Evolutionary conservation across 2,797 vertebrate species (phyloP), one percentile per base, ranked within the genome.

Genomic region (Rallus crepitans): DNA sequence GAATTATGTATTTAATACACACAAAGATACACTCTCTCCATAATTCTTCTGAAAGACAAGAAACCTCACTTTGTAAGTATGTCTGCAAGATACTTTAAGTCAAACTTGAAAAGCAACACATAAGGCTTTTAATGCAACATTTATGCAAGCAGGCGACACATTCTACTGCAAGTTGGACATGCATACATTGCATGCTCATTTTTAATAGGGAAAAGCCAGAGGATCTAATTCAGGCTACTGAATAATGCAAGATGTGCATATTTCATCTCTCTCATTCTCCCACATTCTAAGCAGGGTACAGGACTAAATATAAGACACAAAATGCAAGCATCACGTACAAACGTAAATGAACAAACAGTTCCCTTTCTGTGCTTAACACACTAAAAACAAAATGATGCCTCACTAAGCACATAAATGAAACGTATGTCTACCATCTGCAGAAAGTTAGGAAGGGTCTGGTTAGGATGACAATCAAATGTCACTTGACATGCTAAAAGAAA

Each of bases 401-500:
- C 94, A 95, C 45, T 92, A 94, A 96, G 68, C 79, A 87, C 63
- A 79, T n/a, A 93, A 97, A 97, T 56, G 20, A 96, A 80, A 86
- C 48, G 50, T 89, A 91, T 25, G 57, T 72, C 80, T 93, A 89
- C 78, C 90, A 97, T 89, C 91, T 93, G 95, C 94, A 97, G 86
- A 92, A 97, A 96, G 95, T 97, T 97, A 98, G 96, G 92, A 94
- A 94, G 79, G 85, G 59, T 92, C 72, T 96, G 82, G 94, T 97
- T 97, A 96, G 92, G 91, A 53, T 87, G 87, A 88, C 75, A 94
- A 96, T 83, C 93, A 96, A 97, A 96, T 59, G 91, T 71, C 92
- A 97, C 48, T 81, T 81, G 93, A 96, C 98, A 98, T 98, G 98
- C 98, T 85, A 87, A 97, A 94, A 93, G 90, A 97, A 91, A 94